A percentile compares a stretch with the other conserved stretches of the same genome.
These are phyloP conservation scores for Lepidocyrtinus sp. DNA, from an alignment of 2,888 invertebrate species.

Conservation along the genomic window DNA sequence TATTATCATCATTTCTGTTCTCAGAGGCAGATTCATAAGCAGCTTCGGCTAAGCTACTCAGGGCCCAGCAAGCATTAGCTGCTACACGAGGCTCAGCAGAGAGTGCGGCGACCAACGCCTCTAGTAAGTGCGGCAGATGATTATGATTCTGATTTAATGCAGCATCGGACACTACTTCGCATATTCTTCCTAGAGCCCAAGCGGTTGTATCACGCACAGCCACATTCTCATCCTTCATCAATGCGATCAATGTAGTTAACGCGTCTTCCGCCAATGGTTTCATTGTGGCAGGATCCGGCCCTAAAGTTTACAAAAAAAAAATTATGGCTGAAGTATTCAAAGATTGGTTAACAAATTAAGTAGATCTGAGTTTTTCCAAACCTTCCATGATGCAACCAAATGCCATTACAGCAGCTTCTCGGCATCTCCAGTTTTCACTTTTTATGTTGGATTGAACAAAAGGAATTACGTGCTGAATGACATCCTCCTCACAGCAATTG, in stretches of 20 bases:
- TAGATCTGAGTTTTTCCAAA: too few species aligned
- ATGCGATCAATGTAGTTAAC: constrained; percentile 93
- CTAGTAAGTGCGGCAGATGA: constrained; percentile 85
- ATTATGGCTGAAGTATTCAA: too few species aligned
- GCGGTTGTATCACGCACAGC: constrained; percentile 97
- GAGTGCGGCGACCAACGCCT: constrained; percentile 87
- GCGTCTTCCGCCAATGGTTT: constrained; percentile 97
- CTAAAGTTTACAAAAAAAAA: constrained; percentile 29
- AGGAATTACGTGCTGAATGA: constrained; percentile 95
- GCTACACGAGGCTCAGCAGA: constrained; percentile 97
- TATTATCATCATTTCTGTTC: constrained; percentile 72
- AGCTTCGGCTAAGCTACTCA: constrained; percentile 96
- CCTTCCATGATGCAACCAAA: constrained; percentile 79
- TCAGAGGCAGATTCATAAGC: constrained; percentile 90
- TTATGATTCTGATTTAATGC: constrained; percentile 88
- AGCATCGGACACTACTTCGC: constrained; percentile 96
- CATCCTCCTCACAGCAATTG: constrained; percentile 96
- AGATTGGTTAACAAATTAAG: too few species aligned
- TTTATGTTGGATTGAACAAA: constrained; percentile 97
- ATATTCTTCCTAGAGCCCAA: constrained; percentile 98
- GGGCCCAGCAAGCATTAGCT: constrained; percentile 99
- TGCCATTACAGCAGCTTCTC: constrained; percentile 99
- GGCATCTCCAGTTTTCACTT: constrained; percentile 90
- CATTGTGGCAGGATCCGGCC: constrained; percentile 85
- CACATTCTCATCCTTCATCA: constrained; percentile 95